Base-by-base conservation (phyloP, 2,113 vertebrate species). In the Megalops atlanticus region DNA sequence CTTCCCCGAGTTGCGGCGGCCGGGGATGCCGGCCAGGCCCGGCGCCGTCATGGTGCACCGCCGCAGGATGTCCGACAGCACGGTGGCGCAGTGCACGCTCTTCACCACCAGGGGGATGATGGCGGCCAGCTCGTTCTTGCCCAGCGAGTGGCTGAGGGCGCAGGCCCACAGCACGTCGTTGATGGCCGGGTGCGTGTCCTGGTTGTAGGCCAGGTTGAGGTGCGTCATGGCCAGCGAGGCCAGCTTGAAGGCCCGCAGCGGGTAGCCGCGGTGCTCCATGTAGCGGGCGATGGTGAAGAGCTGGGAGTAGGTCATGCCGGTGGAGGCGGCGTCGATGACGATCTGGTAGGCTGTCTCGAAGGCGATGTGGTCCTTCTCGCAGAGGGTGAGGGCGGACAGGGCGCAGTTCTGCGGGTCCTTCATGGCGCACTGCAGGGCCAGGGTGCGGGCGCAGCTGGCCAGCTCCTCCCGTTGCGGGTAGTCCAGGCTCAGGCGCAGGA, bases 291-390 rank as follows among this genome's bases (percentile, higher is more conserved):
- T 99, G 87, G 98, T 98, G 89, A 99, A 99, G 73, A 99, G 96
- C 89, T 99, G 98, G 0, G 97, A 97, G 88, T 99, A 98, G 31
- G 96, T 98, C 97, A 99, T 98, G 74, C 98, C 97, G 0, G 97
- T 97, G 5, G 97, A 95, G 0, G 98, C 98, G 0, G 98, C 97
- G 0, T 99, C 98, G 0, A 98, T 97, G 79, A 98, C 98, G 0
- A 99, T 99, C 94, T 99, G 98, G 88, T 99, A 99, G 83, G 98
- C 98, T 0, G 98, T 98, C 93, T 99, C 98, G 0, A 99, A 99
- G 91, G 98, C 97, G 0, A 98, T 98, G 91, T 99, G 98, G 94
- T 99, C 98, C 89, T 98, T 99, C 90, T 99, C 98, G 0, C 98
- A 99, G 77, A 99, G 96, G 15, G 98, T 99, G 72, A 99, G 95